Evolutionary conservation across 2,797 vertebrate species (phyloP), one percentile per base, ranked within the genome.

Genomic region (Myotis findleyi): DNA sequence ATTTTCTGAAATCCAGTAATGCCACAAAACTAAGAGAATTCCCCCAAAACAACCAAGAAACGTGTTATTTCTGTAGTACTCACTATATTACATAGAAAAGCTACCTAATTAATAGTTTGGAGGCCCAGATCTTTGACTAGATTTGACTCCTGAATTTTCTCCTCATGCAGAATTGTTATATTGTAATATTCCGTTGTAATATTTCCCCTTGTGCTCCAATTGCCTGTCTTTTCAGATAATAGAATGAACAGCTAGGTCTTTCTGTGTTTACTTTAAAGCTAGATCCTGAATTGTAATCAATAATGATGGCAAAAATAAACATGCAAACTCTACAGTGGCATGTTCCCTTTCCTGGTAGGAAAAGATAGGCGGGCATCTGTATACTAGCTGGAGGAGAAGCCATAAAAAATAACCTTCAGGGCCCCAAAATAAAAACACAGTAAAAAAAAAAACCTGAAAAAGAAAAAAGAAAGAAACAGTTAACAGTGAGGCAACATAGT

Each of bases 1-100:
- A 51, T 86, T 82, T 86, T 75, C 57, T 80, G 53, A 91, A 95
- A 80, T 93, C 64, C 16, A 85, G 20, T 44, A n/a, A 89, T 27
- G 7, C 1, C 51, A 16, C 23, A 59, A 89, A 89, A 92, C 71
- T 55, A 84, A 73, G 41, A 80, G 27, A 68, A 73, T 55, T 38
- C 47, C 20, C 66, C 21, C 44, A 80, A 80, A 36, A 86, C 4
- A 21, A 69, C 6, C 30, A 62, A 93, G n/a, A 47, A 64, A 68
- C n/a, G 12, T 62, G 33, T 7, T 20, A 13, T 79, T 90, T 94
- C 47, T 91, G 30, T 30, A 68, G 55, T 27, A 36, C 23, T 90
- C 23, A 25, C 47, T 51, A 0, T 10, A 62, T 49, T 68, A 36
- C 13, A 88, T 84, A 80, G 1, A 38, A 55, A 95, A 84, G 72